A percentile compares a stretch with the other conserved stretches of the same genome.
These are phyloP conservation scores for Drosophila formosana DNA, from an alignment of 2,888 invertebrate genomes.

Conservation along the genomic window DNA sequence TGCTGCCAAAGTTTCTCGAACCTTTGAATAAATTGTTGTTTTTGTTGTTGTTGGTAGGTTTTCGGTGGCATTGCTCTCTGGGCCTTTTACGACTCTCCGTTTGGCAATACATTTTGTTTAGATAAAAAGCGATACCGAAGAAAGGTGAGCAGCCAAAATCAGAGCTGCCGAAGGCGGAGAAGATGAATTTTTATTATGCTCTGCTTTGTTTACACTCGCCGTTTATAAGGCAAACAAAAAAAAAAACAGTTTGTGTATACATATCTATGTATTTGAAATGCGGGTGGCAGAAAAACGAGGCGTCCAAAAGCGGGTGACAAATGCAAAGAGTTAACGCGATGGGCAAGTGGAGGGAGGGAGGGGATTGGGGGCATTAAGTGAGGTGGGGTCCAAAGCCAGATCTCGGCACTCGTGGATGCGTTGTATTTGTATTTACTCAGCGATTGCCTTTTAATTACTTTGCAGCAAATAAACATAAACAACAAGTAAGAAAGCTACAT, in stretches of 20 bases:
- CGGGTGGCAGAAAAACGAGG: not conserved
- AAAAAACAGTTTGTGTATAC: not conserved
- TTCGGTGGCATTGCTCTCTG: constrained; percentile 13
- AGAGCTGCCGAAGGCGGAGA: not conserved
- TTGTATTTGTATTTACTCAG: constrained; percentile 49
- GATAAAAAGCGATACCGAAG: constrained; percentile 23
- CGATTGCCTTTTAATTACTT: constrained; percentile 69
- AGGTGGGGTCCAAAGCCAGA: constrained; percentile 16
- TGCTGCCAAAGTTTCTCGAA: not conserved
- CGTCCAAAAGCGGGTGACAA: constrained; percentile 11
- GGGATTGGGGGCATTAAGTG: constrained; percentile 1
- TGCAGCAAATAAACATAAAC: constrained; percentile 71
- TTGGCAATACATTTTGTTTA: constrained; percentile 61
- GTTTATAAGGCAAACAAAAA: constrained; percentile 44
- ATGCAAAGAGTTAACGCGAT: constrained; percentile 5
- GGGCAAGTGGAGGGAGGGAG: not conserved
- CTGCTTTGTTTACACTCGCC: constrained; percentile 61
- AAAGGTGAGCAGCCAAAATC: not conserved
- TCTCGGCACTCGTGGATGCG: constrained; percentile 15
- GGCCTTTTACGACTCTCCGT: constrained; percentile 55
- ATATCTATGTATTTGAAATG: not conserved
- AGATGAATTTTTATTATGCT: constrained; percentile 20
- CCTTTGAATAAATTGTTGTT: not conserved
- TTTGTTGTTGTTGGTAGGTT: not conserved
- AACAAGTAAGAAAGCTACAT: too few relatives aligned